Conservation (phyloP, 2,888 invertebrate species). For the Baccha elongata region DNA sequence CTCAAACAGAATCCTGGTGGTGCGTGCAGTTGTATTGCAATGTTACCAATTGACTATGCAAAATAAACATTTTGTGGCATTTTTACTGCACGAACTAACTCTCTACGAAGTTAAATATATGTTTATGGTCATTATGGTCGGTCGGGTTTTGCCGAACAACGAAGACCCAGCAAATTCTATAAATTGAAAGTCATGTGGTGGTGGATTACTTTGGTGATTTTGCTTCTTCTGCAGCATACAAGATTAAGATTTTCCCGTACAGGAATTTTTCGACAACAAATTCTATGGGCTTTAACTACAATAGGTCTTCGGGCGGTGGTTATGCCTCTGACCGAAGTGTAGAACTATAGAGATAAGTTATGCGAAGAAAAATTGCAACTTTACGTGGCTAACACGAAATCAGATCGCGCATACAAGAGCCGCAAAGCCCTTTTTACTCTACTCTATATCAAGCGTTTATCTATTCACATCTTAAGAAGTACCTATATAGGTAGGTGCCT, state of each 20-base stretch:
- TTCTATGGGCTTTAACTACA: not conserved
- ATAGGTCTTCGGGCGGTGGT: not conserved
- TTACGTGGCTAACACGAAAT: constrained; percentile 52
- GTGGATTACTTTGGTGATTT: constrained; percentile 24
- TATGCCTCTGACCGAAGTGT: not conserved
- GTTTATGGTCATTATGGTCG: constrained; percentile 54
- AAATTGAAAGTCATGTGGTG: constrained; percentile 30
- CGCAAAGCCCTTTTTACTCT: constrained; percentile 2
- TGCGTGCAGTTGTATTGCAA: constrained; percentile 30
- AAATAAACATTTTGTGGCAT: constrained; percentile 57
- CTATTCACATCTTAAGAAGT: constrained; percentile 46
- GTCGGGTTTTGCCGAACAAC: constrained; percentile 6
- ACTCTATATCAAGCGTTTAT: constrained; percentile 47
- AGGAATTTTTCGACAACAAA: constrained; percentile 24
- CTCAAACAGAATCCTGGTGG: constrained; percentile 24
- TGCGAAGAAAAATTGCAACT: constrained; percentile 55
- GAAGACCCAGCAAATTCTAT: constrained; percentile 2
- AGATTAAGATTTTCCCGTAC: constrained; percentile 44
- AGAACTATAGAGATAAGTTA: constrained; percentile 55
- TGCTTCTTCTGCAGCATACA: constrained; percentile 35
- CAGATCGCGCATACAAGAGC: constrained; percentile 37
- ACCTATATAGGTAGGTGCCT: not conserved
- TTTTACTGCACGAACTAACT: constrained; percentile 57
- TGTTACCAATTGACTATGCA: constrained; percentile 53
- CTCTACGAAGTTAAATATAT: constrained; percentile 57